Evolutionary conservation across 2,888 invertebrate genomes (phyloP).

Genomic region (Dendrolimus houi): DNA sequence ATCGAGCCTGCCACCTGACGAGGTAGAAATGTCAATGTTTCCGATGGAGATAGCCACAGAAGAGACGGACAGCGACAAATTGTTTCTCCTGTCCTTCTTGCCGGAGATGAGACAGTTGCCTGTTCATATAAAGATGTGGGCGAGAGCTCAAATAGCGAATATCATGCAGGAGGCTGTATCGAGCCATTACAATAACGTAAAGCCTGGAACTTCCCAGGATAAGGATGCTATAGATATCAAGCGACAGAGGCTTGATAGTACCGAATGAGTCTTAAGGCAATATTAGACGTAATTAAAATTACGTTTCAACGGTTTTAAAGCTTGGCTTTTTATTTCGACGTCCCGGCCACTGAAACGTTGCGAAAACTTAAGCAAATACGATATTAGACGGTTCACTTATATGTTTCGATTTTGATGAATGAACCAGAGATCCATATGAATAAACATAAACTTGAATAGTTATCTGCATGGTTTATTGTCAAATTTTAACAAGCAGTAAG

Average conservation of each 20-base stretch:
- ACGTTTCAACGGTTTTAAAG: too few species aligned
- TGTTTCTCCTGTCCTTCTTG: slow-evolving; percentile 58
- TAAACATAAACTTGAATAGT: too few species aligned
- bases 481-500: too few species aligned
- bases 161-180: slow-evolving; percentile 64
- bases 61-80: slow-evolving; percentile 48
- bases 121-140: slow-evolving; percentile 64
- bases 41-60: slow-evolving; percentile 29
- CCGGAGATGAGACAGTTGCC: slow-evolving; percentile 63
- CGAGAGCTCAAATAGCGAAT: slow-evolving; percentile 57
- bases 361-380: too few species aligned
- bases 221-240: slow-evolving; percentile 27
- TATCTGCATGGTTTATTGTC: too few species aligned
- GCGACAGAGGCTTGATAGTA: slow-evolving; percentile 31
- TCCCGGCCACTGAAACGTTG: too few species aligned
- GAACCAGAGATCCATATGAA: too few species aligned
- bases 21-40: slow-evolving; percentile 50
- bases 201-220: slow-evolving; percentile 22
- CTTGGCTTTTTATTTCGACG: too few species aligned
- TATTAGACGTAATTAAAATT: too few species aligned
- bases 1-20: slow-evolving; percentile 28
- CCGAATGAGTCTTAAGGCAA: slow-evolving; percentile 15
- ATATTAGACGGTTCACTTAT: too few species aligned
- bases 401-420: too few species aligned
- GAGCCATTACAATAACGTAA: slow-evolving; percentile 42